Evolutionary conservation across 1,140 invertebrate species (phyloP).

Genomic region (Trichonephila clavata): DNA sequence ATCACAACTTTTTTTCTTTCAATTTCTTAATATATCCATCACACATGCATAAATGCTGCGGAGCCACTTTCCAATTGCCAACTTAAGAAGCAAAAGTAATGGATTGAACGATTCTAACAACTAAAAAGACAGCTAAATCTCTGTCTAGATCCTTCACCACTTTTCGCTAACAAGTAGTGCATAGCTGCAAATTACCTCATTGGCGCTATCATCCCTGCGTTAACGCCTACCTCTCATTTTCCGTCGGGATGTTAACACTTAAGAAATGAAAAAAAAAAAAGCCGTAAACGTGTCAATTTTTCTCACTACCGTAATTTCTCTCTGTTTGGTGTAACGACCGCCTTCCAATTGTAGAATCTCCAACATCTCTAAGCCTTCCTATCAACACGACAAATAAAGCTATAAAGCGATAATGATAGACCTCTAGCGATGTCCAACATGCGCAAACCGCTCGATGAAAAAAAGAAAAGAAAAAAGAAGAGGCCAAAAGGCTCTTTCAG

Average conservation of each 20-base stretch:
- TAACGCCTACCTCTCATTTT: not conserved
- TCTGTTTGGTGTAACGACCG: not conserved
- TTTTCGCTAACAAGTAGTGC: not conserved
- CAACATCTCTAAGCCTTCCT: no score
- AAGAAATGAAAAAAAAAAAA: no score
- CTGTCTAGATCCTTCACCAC: not conserved
- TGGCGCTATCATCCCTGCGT: not conserved
- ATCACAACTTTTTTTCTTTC: no score
- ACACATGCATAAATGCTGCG: no score
- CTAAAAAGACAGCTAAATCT: not conserved
- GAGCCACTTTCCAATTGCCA: no score
- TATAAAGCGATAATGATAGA: constrained; percentile 56
- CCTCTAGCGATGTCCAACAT: not conserved
- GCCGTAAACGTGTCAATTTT: constrained; percentile 26
- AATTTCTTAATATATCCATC: no score
- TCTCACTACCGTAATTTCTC: constrained; percentile 8
- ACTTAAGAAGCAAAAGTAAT: no score
- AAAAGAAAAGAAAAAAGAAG: not conserved
- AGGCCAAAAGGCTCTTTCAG: not conserved
- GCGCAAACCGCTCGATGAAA: not conserved
- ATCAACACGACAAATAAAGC: constrained; percentile 51
- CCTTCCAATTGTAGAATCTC: constrained; percentile 46
- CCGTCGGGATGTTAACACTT: not conserved
- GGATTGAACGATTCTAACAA: not conserved
- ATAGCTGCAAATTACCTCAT: constrained; percentile 11